phyloP scores from a whole-genome alignment of 2,113 vertebrate genomes.

The Daboia siamensis region DNA sequence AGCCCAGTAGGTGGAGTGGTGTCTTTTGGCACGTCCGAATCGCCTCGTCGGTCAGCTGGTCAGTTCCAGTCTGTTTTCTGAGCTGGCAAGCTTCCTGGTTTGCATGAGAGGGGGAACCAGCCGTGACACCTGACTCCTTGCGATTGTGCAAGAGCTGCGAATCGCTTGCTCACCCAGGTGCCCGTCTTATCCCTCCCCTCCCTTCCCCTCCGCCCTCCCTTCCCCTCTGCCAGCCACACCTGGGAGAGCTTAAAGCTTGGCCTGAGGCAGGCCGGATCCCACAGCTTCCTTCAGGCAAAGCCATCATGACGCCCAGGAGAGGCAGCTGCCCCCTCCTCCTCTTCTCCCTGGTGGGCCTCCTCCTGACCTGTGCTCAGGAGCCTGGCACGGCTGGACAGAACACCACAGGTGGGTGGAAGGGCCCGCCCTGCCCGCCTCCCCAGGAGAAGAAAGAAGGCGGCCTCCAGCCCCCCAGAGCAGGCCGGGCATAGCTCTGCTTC shows the following conservation, averaged over 20 bases:
- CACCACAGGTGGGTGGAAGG: background rate
- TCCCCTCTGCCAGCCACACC: slow-evolving; percentile 43
- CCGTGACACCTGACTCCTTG: slow-evolving; percentile 59
- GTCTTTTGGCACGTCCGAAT: background rate
- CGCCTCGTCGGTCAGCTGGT: background rate
- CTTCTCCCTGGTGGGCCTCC: background rate
- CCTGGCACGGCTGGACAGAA: background rate
- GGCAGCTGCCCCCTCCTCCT: background rate
- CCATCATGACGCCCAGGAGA: background rate
- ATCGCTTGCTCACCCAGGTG: slow-evolving; percentile 61
- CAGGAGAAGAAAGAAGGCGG: slow-evolving; percentile 3
- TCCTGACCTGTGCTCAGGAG: background rate
- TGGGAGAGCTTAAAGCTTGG: background rate
- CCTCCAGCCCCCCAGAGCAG: background rate
- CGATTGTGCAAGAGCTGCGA: slow-evolving; percentile 64
- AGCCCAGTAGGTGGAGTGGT: background rate
- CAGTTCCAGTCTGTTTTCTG: too few species aligned
- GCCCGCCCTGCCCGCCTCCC: slow-evolving; percentile 31
- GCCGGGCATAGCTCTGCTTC: background rate
- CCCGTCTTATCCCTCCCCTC: slow-evolving; percentile 27
- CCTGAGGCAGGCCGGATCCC: background rate
- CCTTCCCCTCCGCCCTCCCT: background rate
- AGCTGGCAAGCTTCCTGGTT: slow-evolving; percentile 48
- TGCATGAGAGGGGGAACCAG: slow-evolving; percentile 37
- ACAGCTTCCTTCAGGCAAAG: background rate